phyloP scores from a whole-genome alignment of 1,140 invertebrate species.

The Eriocheir sinensis region DNA sequence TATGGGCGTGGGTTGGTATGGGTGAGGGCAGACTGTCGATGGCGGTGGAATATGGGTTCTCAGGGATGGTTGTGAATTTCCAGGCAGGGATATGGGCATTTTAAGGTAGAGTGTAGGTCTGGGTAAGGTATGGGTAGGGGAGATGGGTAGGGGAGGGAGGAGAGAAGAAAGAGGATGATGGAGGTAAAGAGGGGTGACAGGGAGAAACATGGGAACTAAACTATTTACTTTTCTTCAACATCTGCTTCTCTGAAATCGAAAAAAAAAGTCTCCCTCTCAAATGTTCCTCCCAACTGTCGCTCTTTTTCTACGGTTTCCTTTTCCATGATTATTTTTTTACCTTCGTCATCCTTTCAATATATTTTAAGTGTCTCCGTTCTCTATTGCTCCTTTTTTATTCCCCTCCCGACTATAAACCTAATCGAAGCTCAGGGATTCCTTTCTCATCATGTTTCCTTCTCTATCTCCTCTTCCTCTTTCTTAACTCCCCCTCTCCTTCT shows the following conservation, averaged over 20 bases:
- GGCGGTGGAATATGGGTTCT: no score
- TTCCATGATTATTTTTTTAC: no score
- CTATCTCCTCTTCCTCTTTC: not conserved
- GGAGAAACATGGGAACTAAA: no score
- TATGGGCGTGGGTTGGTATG: not conserved
- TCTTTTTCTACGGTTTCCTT: no score
- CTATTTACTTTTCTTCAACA: no score
- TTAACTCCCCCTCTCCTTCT: not conserved
- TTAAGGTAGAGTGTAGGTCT: not conserved
- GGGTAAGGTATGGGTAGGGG: not conserved
- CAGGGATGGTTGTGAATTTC: no score
- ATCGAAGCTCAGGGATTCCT: not conserved
- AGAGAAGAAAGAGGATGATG: not conserved
- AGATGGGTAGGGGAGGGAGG: not conserved
- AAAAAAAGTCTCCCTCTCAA: no score
- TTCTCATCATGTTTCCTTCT: not conserved
- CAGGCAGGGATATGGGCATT: not conserved
- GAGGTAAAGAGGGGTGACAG: not conserved
- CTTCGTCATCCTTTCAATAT: no score
- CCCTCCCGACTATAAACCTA: not conserved
- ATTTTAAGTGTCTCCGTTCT: not conserved
- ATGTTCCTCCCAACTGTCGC: no score
- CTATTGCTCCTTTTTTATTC: not conserved
- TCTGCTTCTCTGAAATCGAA: no score
- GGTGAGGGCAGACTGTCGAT: no score